A percentile compares a stretch with the other conserved stretches of the same genome.
Conservation (phyloP, 2,113 vertebrate species). For the Phylloscopus whistleri region DNA sequence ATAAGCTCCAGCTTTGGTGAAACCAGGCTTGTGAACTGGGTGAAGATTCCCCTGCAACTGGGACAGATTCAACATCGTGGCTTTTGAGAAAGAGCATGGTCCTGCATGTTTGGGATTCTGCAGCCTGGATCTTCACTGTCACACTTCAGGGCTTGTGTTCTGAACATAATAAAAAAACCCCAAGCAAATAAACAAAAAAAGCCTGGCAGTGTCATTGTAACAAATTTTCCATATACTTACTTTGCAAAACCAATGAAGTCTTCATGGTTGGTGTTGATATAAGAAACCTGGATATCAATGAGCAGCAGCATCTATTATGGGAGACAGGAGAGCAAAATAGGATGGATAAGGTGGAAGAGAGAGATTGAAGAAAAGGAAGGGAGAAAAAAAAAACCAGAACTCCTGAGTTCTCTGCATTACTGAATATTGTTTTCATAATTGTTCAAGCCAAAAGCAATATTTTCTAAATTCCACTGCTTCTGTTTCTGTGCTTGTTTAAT, state of each 20-base stretch:
- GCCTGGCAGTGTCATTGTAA: not conserved
- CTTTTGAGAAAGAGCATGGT: not conserved
- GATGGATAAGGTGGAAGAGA: not conserved
- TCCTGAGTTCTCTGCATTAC: not conserved
- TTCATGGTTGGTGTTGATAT: conserved; percentile 95
- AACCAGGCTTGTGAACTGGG: not conserved
- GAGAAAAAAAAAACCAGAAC: not conserved
- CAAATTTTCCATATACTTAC: conserved; percentile 71
- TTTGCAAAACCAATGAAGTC: conserved; percentile 93
- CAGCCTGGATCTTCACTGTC: not conserved
- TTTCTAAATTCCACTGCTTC: not conserved
- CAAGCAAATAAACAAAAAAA: not conserved
- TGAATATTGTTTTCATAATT: not conserved
- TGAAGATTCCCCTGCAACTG: not conserved
- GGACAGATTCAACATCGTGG: not conserved
- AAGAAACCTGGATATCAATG: conserved; percentile 91
- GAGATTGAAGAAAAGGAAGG: not conserved
- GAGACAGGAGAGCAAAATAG: not conserved
- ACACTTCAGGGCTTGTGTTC: not conserved
- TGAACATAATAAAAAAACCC: not conserved
- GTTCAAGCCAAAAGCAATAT: not conserved
- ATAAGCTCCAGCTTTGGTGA: not conserved
- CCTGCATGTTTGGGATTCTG: not conserved
- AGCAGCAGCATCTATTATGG: conserved; percentile 80
- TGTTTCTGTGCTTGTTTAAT: not conserved